Evolutionary conservation across 1,140 invertebrate genomes (phyloP), one percentile per base, ranked within the genome.

Genomic region (Tetramorium alpestre): DNA sequence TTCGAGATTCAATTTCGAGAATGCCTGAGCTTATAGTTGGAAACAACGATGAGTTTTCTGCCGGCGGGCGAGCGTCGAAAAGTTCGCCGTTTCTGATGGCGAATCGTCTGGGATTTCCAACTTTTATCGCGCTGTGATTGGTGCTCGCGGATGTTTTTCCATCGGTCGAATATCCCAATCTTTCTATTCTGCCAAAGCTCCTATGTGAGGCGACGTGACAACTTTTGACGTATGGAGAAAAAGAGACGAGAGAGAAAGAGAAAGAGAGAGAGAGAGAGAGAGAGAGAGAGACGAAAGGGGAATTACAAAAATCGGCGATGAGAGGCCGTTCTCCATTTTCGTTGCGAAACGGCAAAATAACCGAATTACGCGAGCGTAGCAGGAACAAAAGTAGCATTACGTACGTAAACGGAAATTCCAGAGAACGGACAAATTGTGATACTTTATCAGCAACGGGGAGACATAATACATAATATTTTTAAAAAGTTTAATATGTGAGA

Each of bases 11-110:
- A 91, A 91, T 91, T 90, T 82, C 58, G 62, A 49, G 65, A 91
- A 91, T 91, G 90, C 89, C 82, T 84, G 73, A 88, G 89, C 89
- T 91, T 91, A 91, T 86, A 91, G 89, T 91, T 91, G 89, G 89
- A 91, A 91, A 91, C 90, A 91, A 88, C 78, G 87, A 90, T 85
- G 90, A 90, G 87, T 88, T 91, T 91, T 80, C 87, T 25, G 54
- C 76, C 56, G 67, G 64, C 47, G 64, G 51, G 80, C 75, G 70
- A 72, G 75, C 56, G 86, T 85, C 73, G 90, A 80, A 82, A 90
- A 91, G 89, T 91, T 90, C 65, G 49, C 58, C 75, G 86, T 76
- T 64, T 58, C 80, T 58, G 49, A 69, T 84, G 70, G 67, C 89
- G 89, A 88, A 89, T 90, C 86, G 86, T 88, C 67, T 60, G 87